These are phyloP conservation scores for Apis cerana DNA, from an alignment of 1,140 invertebrate genomes.

Conservation along the genomic window DNA sequence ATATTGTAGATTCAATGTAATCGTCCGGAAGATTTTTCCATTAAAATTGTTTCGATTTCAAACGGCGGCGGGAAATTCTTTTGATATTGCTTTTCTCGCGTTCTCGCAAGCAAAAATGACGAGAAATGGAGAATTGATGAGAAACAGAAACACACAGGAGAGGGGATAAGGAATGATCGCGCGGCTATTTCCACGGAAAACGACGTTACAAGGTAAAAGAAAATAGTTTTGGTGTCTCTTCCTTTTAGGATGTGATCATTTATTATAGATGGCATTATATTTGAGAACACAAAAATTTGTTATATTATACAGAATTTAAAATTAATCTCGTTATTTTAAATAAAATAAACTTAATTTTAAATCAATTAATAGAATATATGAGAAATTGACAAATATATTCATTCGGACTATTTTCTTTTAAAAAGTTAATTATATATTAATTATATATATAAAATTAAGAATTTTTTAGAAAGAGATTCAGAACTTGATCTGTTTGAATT, in stretches of 20 bases:
- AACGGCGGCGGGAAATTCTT: not conserved
- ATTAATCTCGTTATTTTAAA: too few species aligned
- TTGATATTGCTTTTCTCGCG: constrained; percentile 9
- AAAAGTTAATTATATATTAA: too few species aligned
- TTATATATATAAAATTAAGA: too few species aligned
- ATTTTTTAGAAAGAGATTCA: too few species aligned
- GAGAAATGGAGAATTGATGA: constrained; percentile 47
- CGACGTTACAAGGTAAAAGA: constrained; percentile 30
- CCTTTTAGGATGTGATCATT: constrained; percentile 25
- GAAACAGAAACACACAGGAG: constrained; percentile 9
- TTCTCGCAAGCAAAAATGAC: constrained; percentile 47
- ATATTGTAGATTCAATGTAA: not conserved
- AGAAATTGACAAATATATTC: too few species aligned
- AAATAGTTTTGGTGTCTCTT: constrained; percentile 23
- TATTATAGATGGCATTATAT: constrained; percentile 30
- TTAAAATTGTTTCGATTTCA: not conserved
- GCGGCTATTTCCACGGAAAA: constrained; percentile 29
- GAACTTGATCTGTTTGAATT: too few species aligned
- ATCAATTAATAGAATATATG: too few species aligned
- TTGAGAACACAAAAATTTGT: not conserved
- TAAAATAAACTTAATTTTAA: too few species aligned
- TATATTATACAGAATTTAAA: not conserved
- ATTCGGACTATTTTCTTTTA: too few species aligned
- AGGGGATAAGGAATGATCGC: constrained; percentile 52
- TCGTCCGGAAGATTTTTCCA: not conserved